Evolutionary conservation across 2,888 invertebrate genomes (phyloP).

Genomic region (Drosophila trichaetosa): DNA sequence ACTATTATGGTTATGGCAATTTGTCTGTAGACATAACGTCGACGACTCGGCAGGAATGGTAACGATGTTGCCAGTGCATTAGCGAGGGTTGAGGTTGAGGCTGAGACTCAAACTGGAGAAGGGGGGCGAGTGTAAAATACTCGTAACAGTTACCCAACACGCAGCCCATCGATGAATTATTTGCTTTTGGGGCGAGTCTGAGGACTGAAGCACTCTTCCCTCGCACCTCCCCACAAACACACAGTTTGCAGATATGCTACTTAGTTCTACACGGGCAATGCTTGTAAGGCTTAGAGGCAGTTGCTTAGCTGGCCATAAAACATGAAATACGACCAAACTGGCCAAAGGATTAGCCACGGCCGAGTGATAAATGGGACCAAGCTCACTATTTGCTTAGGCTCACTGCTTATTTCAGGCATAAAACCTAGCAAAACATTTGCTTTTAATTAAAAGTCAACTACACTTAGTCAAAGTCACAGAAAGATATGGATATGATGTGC

Average conservation of each 20-base stretch:
- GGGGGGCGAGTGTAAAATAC: constrained; percentile 67
- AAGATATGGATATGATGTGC: neutral
- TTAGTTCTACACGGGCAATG: constrained; percentile 33
- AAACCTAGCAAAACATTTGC: constrained; percentile 78
- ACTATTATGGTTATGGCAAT: constrained; percentile 82
- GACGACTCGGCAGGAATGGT: constrained; percentile 37
- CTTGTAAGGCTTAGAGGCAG: constrained; percentile 71
- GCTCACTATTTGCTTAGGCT: constrained; percentile 74
- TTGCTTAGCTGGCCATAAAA: constrained; percentile 78
- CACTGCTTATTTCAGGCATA: constrained; percentile 64
- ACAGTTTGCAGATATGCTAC: constrained; percentile 7
- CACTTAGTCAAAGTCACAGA: constrained; percentile 30
- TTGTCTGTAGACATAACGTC: constrained; percentile 80
- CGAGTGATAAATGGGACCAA: constrained; percentile 74
- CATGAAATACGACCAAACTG: constrained; percentile 78
- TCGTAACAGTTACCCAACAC: constrained; percentile 79
- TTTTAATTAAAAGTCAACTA: constrained; percentile 73
- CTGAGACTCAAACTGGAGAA: neutral
- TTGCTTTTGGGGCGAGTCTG: constrained; percentile 47
- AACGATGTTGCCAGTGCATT: constrained; percentile 50
- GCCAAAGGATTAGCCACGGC: constrained; percentile 76
- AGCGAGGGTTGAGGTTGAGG: constrained; percentile 1
- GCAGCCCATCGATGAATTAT: constrained; percentile 78
- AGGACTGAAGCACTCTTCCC: neutral
- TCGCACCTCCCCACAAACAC: neutral